Base-by-base conservation (phyloP, 2,888 invertebrate genomes). In the Trachelus tabidus region DNA sequence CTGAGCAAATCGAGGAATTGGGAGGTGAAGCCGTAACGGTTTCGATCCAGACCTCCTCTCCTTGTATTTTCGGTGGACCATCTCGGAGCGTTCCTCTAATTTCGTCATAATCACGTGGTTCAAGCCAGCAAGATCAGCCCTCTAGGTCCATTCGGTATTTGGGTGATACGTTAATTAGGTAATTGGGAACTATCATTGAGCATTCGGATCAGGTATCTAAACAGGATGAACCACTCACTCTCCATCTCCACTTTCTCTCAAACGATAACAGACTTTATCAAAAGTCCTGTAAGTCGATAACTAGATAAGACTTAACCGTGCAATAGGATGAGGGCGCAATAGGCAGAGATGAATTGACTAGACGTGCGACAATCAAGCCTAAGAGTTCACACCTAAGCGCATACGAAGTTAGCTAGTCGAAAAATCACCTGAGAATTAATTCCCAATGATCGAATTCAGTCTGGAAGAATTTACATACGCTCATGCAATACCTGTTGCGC, bases 21-120 rank as follows among this genome's bases (percentile, higher is more conserved):
- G 79, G 76, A 75, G 78, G 77, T 77, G 82, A 81, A 80, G 81
- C 80, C 82, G 79, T 84, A 84, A 84, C 84, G 84, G 84, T 84
- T 79, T 77, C 76, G 77, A 77, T 79, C 80, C 76, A 76, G 78
- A 76, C 78, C 80, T 80, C 79, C 82, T 79, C 80, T 82, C 81
- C 82, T 79, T 82, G 81, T 83, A 83, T 81, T 83, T 83, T 83
- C 80, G 82, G 79, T 79, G 79, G 12, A 69, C 9, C 9, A 76
- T 75, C 78, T 34, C 56, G 40, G 40, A 15, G 40, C 40, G 40
- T 15, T 40, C 15, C 40, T 40, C 40, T 40, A 40, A 40, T 40
- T 15, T 15, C 40, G 4, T 15, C 4, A 40, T 40, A 40, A 40
- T 15, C 40, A 40, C 40, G 15, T 40, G 40, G 40, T 15, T 4